phyloP scores from a whole-genome alignment of 1,140 invertebrate genomes.

The Thaumatotibia leucotreta region DNA sequence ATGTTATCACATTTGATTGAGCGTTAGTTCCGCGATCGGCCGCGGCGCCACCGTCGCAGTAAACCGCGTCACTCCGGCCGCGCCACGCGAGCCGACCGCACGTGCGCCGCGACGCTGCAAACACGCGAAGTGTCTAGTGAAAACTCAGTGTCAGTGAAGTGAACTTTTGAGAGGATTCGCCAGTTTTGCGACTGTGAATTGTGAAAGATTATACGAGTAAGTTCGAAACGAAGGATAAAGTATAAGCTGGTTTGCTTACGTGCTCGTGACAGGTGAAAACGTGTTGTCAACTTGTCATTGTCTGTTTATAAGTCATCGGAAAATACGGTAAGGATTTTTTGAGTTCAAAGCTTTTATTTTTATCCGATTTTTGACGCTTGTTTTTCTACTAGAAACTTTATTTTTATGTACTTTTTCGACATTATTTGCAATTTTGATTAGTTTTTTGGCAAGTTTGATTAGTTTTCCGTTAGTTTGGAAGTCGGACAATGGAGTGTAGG shows the following conservation, averaged over 20 bases:
- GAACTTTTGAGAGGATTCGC: conserved; percentile 47
- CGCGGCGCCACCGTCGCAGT: conserved; percentile 36
- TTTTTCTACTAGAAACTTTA: too few species aligned
- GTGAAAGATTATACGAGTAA: conserved; percentile 58
- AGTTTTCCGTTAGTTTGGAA: conserved; percentile 14
- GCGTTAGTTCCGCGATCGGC: conserved; percentile 33
- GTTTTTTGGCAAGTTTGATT: conserved; percentile 17
- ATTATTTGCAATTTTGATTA: neutral
- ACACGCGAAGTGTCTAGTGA: conserved; percentile 29
- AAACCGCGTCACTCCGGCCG: conserved; percentile 63
- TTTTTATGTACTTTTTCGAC: conserved; percentile 14
- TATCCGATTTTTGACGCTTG: conserved; percentile 21
- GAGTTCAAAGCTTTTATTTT: neutral
- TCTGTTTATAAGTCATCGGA: conserved; percentile 35
- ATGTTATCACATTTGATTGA: conserved; percentile 50
- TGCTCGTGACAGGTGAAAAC: conserved; percentile 51
- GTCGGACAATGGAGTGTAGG: conserved; percentile 17
- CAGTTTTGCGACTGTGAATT: conserved; percentile 37
- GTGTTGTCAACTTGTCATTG: conserved; percentile 36
- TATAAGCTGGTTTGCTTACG: conserved; percentile 58
- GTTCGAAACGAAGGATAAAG: conserved; percentile 63
- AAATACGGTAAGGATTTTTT: conserved; percentile 37
- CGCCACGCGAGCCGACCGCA: conserved; percentile 53
- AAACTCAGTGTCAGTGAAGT: conserved; percentile 43
- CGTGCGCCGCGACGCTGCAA: conserved; percentile 27